phyloP scores from a whole-genome alignment of 1,140 invertebrate genomes.

The Nymphalis io region DNA sequence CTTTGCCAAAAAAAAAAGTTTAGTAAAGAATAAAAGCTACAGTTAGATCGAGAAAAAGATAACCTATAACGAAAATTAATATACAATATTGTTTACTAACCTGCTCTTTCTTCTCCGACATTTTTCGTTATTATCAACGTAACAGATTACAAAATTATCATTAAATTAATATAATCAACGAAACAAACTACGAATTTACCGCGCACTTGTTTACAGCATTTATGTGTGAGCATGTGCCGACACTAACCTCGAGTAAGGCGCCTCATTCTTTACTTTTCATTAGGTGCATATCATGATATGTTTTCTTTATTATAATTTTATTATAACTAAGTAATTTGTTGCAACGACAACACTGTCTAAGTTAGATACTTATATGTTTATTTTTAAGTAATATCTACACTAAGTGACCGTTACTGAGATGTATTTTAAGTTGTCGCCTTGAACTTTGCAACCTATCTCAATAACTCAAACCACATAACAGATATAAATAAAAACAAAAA shows the following conservation, averaged over 20 bases:
- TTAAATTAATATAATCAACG: not conserved
- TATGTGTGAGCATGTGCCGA: not conserved
- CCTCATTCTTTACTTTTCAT: not conserved
- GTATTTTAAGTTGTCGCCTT: constrained; percentile 5
- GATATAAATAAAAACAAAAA: not conserved
- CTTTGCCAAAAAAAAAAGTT: no score
- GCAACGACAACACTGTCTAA: not conserved
- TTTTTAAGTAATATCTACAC: not conserved
- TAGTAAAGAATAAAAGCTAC: no score
- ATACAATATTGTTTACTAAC: not conserved
- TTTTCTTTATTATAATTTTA: not conserved
- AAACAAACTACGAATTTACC: constrained; percentile 6
- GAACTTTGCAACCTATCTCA: constrained; percentile 16
- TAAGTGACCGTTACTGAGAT: not conserved
- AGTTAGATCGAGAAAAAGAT: no score
- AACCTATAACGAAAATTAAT: not conserved
- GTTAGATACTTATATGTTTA: no score
- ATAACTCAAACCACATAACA: not conserved
- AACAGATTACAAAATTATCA: not conserved
- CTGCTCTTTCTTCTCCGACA: not conserved
- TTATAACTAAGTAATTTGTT: not conserved
- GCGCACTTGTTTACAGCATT: not conserved
- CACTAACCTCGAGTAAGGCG: not conserved
- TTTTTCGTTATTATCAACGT: not conserved
- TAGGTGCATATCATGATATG: not conserved